Conservation (phyloP, 2,113 vertebrate genomes). For the Octodon degus region DNA sequence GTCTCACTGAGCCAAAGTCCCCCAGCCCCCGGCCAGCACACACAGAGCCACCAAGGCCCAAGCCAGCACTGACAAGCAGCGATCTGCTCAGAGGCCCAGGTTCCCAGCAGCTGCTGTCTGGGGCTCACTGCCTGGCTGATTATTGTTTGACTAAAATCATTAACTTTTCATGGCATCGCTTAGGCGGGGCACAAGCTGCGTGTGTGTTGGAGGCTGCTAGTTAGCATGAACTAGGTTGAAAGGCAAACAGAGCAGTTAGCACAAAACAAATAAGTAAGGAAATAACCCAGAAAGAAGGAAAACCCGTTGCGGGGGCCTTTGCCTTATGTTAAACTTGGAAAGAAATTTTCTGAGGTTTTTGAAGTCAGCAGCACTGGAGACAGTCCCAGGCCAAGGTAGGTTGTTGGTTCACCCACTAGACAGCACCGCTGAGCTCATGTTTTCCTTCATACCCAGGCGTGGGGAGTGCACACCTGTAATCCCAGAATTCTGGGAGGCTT, state of each 20-base stretch:
- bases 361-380: not conserved
- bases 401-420: not conserved
- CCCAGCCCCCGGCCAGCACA: constrained; percentile 47
- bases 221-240: constrained; percentile 67
- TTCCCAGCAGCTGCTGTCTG: constrained; percentile 74
- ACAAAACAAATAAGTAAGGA: constrained; percentile 18
- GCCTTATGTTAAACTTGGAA: constrained; percentile 5
- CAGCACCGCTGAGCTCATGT: not conserved
- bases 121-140: constrained; percentile 72
- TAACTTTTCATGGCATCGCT: constrained; percentile 74
- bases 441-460: not conserved
- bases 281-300: constrained; percentile 38
- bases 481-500: not conserved
- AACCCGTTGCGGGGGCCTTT: not conserved
- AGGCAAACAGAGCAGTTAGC: constrained; percentile 27
- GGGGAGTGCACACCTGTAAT: not conserved
- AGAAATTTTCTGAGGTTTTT: constrained; percentile 2
- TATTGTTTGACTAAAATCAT: constrained; percentile 79
- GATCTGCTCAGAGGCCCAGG: constrained; percentile 39
- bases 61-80: constrained; percentile 76
- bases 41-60: constrained; percentile 49
- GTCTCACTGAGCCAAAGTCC: constrained; percentile 14
- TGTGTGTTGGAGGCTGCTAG: not conserved
- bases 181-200: constrained; percentile 61
- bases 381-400: not conserved